A percentile compares a stretch with the other conserved stretches of the same genome.
Conservation (phyloP, 2,113 vertebrate genomes). For the Proteles cristata region DNA sequence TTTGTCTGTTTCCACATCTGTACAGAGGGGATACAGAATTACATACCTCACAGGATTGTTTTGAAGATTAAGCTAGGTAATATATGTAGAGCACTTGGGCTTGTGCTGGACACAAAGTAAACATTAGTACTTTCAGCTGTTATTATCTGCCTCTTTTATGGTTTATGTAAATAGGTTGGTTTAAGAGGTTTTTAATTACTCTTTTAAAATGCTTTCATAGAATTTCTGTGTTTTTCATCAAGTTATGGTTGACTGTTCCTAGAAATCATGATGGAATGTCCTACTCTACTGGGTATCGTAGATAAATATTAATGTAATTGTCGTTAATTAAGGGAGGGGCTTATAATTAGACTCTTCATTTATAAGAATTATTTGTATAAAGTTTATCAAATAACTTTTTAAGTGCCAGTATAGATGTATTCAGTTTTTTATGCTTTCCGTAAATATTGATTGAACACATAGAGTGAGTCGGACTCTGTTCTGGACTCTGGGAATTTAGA, state of each 20-base stretch:
- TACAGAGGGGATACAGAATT: not conserved
- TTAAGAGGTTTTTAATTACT: constrained; percentile 2
- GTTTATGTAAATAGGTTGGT: not conserved
- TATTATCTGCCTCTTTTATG: not conserved
- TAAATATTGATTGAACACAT: not conserved
- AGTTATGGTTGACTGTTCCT: not conserved
- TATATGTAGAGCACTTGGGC: not conserved
- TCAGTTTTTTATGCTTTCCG: not conserved
- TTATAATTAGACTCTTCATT: not conserved
- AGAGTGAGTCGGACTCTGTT: not conserved
- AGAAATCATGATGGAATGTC: not conserved
- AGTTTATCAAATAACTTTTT: not conserved
- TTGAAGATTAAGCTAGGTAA: not conserved
- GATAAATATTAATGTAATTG: not conserved
- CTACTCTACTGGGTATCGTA: not conserved
- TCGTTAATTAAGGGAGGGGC: not conserved
- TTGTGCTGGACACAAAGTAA: not conserved
- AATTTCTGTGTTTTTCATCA: not conserved
- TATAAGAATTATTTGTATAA: not conserved
- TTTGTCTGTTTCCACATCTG: not conserved
- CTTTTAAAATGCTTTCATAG: constrained; percentile 9
- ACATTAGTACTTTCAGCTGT: not conserved
- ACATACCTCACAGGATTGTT: not conserved
- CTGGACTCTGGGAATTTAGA: not conserved
- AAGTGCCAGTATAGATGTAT: not conserved